phyloP scores from a whole-genome alignment of 2,888 invertebrate species.

The Nephrotoma guestfalica region DNA sequence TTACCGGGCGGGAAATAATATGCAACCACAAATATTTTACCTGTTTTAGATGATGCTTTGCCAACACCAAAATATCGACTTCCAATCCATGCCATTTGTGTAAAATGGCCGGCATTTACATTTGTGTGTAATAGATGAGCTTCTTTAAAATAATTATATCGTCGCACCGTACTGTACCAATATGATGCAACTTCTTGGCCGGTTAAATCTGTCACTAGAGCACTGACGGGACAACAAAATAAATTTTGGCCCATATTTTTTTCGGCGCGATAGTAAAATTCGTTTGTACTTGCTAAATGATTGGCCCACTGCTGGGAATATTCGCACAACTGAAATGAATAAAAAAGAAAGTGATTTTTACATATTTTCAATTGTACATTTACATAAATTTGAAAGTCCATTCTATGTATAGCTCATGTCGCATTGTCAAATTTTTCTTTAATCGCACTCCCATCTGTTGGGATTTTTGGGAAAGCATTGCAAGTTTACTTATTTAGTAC shows the following conservation, averaged over 20 bases:
- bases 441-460: not conserved
- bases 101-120: constrained; percentile 73
- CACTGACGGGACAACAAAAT: constrained; percentile 56
- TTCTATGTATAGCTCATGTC: not conserved
- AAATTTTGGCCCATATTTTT: constrained; percentile 67
- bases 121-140: constrained; percentile 58
- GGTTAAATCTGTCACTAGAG: constrained; percentile 51
- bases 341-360: not conserved
- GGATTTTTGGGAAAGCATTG: too few species aligned
- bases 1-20: constrained; percentile 66
- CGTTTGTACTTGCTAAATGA: constrained; percentile 65
- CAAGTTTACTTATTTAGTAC: too few species aligned
- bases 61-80: constrained; percentile 68
- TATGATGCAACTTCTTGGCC: constrained; percentile 68
- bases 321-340: constrained; percentile 49
- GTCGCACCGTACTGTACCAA: constrained; percentile 66
- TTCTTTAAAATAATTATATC: constrained; percentile 60
- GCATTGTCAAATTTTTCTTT: not conserved
- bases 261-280: constrained; percentile 62
- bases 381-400: not conserved
- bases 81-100: constrained; percentile 71
- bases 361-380: not conserved
- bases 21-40: constrained; percentile 69
- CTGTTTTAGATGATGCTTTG: constrained; percentile 60
- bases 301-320: constrained; percentile 82